Percentiles rank a stretch among this genome's conserved stretches.
phyloP scores from a whole-genome alignment of 2,888 invertebrate species.

The Sinhomidia bicolor region DNA sequence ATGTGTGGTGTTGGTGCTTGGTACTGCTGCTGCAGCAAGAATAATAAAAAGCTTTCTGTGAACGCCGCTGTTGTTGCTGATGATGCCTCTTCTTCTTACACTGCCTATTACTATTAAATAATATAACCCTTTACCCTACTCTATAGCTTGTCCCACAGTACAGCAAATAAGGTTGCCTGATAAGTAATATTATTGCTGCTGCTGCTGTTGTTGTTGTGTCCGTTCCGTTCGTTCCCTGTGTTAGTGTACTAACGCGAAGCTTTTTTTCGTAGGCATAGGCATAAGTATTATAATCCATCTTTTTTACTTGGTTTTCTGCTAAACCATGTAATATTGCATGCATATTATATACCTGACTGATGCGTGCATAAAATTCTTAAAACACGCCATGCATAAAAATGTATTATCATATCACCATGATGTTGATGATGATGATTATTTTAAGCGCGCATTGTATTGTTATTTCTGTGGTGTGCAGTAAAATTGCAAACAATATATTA shows the following conservation, averaged over 20 bases:
- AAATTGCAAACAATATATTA: background rate
- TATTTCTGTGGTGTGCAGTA: background rate
- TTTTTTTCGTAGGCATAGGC: slow-evolving; percentile 32
- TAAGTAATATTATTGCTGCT: no score
- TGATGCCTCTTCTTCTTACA: background rate
- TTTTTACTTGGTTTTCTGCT: slow-evolving; percentile 34
- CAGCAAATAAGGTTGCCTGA: slow-evolving; percentile 25
- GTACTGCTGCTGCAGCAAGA: background rate
- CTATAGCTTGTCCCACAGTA: background rate
- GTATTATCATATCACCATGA: slow-evolving; percentile 14
- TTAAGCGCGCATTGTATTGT: slow-evolving; percentile 34
- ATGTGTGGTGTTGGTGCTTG: background rate
- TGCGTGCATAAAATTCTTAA: slow-evolving; percentile 41
- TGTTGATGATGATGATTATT: slow-evolving; percentile 35
- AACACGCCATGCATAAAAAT: slow-evolving; percentile 34
- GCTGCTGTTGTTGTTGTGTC: background rate
- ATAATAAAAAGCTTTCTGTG: background rate
- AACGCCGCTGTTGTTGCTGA: no score
- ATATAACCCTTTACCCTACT: background rate
- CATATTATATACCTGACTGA: slow-evolving; percentile 35
- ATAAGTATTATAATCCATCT: no score
- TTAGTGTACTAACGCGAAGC: background rate
- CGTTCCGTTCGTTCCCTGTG: slow-evolving; percentile 12
- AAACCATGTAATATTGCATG: slow-evolving; percentile 40
- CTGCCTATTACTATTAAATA: background rate